These are phyloP conservation scores for Beroe forskalii DNA, from an alignment of 37 sponge, comb jelly and placozoan species.

Conservation along the genomic window DNA sequence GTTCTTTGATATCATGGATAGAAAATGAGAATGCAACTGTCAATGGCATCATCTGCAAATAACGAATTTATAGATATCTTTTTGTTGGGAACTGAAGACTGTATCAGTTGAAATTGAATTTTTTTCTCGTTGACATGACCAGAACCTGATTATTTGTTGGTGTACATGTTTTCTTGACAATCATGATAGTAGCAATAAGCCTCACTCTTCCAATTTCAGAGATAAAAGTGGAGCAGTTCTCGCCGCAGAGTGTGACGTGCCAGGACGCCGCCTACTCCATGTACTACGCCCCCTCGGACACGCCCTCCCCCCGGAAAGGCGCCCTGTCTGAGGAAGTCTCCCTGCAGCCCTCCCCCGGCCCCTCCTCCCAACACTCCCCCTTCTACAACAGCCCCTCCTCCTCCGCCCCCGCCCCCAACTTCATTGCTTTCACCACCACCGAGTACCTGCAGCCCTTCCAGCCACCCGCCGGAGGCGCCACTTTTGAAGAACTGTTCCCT, in stretches of 20 bases:
- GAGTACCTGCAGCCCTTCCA: not conserved
- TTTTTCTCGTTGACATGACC: too few relatives aligned
- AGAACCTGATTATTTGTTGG: too few relatives aligned
- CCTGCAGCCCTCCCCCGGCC: not conserved
- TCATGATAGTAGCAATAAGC: too few relatives aligned
- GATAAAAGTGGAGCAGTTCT: constrained; percentile 60
- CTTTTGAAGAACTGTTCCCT: constrained; percentile 37
- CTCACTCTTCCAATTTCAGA: too few relatives aligned
- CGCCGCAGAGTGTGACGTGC: constrained; percentile 28
- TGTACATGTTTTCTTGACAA: too few relatives aligned
- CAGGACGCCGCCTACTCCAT: not conserved
- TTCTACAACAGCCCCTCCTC: constrained; percentile 13
- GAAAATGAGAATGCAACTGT: too few relatives aligned
- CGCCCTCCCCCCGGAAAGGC: constrained; percentile 37
- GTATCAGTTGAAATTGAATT: too few relatives aligned
- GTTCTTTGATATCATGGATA: too few relatives aligned
- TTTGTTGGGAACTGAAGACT: too few relatives aligned
- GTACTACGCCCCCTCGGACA: not conserved
- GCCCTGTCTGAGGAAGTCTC: not conserved
- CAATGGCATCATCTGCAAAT: too few relatives aligned
- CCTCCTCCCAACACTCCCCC: not conserved
- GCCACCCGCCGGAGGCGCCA: not conserved
- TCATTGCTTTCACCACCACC: constrained; percentile 40
- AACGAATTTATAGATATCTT: too few relatives aligned
- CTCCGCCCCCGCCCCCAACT: not conserved